phyloP scores from a whole-genome alignment of 1,140 invertebrate species.

The Drosophila subobscura region DNA sequence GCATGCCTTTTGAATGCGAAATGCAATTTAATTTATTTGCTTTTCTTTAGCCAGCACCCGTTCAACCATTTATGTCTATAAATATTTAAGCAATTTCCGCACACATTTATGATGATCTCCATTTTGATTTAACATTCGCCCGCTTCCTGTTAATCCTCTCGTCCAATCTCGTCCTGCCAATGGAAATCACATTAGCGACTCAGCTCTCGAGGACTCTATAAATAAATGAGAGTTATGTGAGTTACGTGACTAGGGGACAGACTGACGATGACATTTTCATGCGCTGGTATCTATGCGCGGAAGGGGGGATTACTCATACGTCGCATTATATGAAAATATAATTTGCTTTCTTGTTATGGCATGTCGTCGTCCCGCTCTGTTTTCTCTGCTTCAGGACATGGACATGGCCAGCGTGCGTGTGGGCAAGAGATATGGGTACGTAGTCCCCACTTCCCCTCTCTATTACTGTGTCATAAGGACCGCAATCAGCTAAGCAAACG shows the following conservation, averaged over 20 bases:
- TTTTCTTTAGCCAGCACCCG: constrained; percentile 1
- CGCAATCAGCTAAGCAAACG: constrained; percentile 60
- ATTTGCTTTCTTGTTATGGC: constrained; percentile 57
- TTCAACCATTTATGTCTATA: constrained; percentile 30
- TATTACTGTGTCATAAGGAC: constrained; percentile 16
- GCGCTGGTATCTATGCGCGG: constrained; percentile 9
- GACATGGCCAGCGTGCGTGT: constrained; percentile 43
- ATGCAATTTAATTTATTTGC: background rate
- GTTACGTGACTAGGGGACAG: constrained; percentile 6
- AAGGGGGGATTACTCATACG: constrained; percentile 44
- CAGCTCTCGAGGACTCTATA: constrained; percentile 42
- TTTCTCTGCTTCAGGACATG: background rate
- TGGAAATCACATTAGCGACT: constrained; percentile 44
- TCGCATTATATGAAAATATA: constrained; percentile 73
- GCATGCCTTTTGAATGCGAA: background rate
- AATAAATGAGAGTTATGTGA: constrained; percentile 32
- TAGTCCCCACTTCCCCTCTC: constrained; percentile 14
- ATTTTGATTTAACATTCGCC: constrained; percentile 24
- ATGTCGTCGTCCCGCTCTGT: constrained; percentile 22
- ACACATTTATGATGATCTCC: background rate
- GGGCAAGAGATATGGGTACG: constrained; percentile 49
- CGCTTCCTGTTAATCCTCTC: constrained; percentile 25
- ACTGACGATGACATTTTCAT: constrained; percentile 43
- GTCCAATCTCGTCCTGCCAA: constrained; percentile 20
- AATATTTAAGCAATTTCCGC: constrained; percentile 33